phyloP scores from a whole-genome alignment of 2,888 invertebrate species.

The Chrysina gloriosa region DNA sequence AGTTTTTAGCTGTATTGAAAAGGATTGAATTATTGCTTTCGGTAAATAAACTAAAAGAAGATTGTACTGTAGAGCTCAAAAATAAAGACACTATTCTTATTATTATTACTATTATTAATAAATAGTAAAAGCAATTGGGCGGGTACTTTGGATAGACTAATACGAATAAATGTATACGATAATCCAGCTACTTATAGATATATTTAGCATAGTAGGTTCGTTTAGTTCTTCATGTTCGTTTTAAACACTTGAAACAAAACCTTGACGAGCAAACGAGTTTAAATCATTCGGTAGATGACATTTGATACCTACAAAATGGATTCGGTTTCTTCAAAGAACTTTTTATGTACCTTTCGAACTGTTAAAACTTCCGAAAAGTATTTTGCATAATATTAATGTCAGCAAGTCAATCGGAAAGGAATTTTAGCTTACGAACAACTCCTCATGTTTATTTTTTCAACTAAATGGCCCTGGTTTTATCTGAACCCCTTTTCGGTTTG shows the following conservation, averaged over 20 bases:
- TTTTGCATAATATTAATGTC: conserved; percentile 44
- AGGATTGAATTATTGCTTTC: no score
- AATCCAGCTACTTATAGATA: not conserved
- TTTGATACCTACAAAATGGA: conserved; percentile 46
- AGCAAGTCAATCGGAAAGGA: conserved; percentile 41
- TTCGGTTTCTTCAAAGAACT: conserved; percentile 47
- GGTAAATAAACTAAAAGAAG: no score
- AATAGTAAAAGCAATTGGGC: no score
- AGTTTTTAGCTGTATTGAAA: no score
- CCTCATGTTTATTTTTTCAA: not conserved
- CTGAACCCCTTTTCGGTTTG: not conserved
- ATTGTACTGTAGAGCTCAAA: no score
- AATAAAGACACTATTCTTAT: no score
- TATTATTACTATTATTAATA: no score
- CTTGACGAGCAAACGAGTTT: conserved; percentile 23
- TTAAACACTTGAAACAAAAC: conserved; percentile 33
- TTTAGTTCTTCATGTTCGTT: not conserved
- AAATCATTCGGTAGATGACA: conserved; percentile 48
- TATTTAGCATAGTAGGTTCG: conserved; percentile 1
- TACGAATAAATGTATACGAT: not conserved
- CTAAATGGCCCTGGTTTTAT: not conserved
- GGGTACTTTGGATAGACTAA: no score
- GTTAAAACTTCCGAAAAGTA: conserved; percentile 43
- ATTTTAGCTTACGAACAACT: conserved; percentile 15
- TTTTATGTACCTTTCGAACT: conserved; percentile 28